phyloP scores from a whole-genome alignment of 2,888 invertebrate species.

The Stenichneumon culpator region DNA sequence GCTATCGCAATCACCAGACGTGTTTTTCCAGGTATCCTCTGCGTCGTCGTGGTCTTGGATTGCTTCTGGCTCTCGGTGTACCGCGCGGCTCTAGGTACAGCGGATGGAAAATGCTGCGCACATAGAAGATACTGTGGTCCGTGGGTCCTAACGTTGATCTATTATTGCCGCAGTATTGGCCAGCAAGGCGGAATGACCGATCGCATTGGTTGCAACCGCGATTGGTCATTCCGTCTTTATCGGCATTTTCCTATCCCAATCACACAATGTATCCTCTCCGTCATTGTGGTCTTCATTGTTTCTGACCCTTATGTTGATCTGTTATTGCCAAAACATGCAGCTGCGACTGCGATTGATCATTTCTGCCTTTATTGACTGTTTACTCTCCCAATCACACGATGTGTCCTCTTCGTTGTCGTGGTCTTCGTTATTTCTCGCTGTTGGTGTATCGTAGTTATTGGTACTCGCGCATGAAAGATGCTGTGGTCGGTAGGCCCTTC shows the following conservation, averaged over 20 bases:
- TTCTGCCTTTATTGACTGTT: too few relatives aligned
- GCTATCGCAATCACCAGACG: slow-evolving; percentile 7
- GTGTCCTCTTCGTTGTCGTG: too few relatives aligned
- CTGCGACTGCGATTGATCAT: not conserved
- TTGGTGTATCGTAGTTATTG: too few relatives aligned
- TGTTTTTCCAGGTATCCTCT: not conserved
- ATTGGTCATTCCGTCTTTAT: not conserved
- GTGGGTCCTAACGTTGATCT: not conserved
- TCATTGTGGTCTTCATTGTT: slow-evolving; percentile 6
- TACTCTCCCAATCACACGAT: too few relatives aligned
- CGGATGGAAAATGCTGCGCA: not conserved
- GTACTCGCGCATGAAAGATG: too few relatives aligned
- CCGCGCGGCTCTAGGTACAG: not conserved
- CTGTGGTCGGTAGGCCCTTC: too few relatives aligned
- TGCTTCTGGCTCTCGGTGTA: slow-evolving; percentile 8
- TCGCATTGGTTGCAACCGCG: not conserved
- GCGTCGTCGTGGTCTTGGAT: not conserved
- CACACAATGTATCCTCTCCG: too few relatives aligned
- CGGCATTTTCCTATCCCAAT: not conserved
- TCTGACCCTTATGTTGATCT: not conserved
- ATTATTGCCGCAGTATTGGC: too few relatives aligned
- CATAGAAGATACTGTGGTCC: not conserved
- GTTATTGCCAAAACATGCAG: not conserved
- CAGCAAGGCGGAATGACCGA: too few relatives aligned
- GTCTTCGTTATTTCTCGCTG: too few relatives aligned